These are phyloP conservation scores for Lasaia peninsularis DNA, from an alignment of 1,140 invertebrate genomes.

Conservation along the genomic window DNA sequence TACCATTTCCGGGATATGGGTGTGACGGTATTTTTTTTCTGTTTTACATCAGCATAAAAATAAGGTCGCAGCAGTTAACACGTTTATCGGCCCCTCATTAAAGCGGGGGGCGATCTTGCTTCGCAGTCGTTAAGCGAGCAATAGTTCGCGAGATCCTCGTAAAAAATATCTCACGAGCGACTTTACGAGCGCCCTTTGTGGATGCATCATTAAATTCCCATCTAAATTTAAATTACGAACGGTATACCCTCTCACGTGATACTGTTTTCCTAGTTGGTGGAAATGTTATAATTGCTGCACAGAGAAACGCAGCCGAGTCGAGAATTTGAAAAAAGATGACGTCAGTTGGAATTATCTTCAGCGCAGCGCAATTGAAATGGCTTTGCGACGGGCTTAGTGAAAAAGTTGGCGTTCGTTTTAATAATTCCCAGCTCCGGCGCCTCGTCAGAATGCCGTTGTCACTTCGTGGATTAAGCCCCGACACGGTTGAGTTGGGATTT, in stretches of 20 bases:
- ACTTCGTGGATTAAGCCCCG: constrained; percentile 75
- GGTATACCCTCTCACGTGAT: constrained; percentile 72
- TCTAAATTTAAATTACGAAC: constrained; percentile 77
- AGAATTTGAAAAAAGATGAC: constrained; percentile 76
- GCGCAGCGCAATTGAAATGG: constrained; percentile 76
- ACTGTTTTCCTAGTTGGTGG: constrained; percentile 74
- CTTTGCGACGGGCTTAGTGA: constrained; percentile 76
- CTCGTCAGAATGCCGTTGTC: constrained; percentile 77
- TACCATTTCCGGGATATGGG: too few relatives aligned
- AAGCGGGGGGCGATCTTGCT: constrained; percentile 73
- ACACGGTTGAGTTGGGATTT: constrained; percentile 75
- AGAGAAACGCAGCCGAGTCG: constrained; percentile 70
- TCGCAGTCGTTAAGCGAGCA: constrained; percentile 76
- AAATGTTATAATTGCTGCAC: constrained; percentile 77
- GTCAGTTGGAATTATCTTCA: constrained; percentile 76
- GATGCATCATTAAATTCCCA: constrained; percentile 76
- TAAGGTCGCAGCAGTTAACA: constrained; percentile 75
- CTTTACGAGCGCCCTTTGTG: constrained; percentile 76
- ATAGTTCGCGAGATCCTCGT: constrained; percentile 77
- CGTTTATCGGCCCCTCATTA: constrained; percentile 77
- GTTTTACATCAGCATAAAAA: constrained; percentile 74
- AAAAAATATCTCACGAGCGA: constrained; percentile 77
- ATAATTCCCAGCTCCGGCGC: constrained; percentile 76
- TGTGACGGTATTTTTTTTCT: constrained; percentile 71
- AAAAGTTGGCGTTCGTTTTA: constrained; percentile 78